Conservation (phyloP, 2,113 vertebrate species). For the Sylvicapra grimmia region DNA sequence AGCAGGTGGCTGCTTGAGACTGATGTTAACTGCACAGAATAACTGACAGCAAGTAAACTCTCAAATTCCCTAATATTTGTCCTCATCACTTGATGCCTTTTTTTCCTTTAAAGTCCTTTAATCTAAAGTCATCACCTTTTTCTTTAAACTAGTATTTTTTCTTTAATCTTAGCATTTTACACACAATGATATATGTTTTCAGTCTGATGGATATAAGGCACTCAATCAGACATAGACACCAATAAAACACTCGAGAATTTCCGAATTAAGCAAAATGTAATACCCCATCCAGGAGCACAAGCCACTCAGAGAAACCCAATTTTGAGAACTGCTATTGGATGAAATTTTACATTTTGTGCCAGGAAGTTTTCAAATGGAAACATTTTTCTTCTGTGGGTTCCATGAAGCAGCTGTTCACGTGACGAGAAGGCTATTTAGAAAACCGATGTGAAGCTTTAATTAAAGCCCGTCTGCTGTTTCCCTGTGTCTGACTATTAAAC, state of each 20-base stretch:
- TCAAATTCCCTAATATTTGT: neutral
- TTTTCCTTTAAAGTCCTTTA: neutral
- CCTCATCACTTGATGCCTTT: neutral
- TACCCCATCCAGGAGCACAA: constrained; percentile 35
- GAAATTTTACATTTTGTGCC: constrained; percentile 47
- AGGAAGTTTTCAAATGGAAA: constrained; percentile 60
- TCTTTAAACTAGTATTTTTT: neutral
- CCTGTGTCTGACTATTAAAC: constrained; percentile 61
- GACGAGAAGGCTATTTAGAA: constrained; percentile 30
- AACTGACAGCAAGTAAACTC: neutral
- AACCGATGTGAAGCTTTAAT: constrained; percentile 49
- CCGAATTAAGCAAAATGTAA: neutral
- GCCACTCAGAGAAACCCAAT: constrained; percentile 21
- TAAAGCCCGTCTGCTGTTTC: constrained; percentile 49
- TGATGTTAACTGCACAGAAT: neutral
- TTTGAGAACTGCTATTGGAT: neutral
- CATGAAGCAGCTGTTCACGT: constrained; percentile 34
- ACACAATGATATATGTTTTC: neutral
- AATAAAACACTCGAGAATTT: neutral
- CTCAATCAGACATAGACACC: neutral
- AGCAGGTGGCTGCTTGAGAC: neutral
- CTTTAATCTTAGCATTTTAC: neutral
- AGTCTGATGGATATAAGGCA: neutral
- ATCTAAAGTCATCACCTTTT: neutral
- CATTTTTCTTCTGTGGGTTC: neutral